phyloP scores from a whole-genome alignment of 2,888 invertebrate genomes.

The Catocala nupta region DNA sequence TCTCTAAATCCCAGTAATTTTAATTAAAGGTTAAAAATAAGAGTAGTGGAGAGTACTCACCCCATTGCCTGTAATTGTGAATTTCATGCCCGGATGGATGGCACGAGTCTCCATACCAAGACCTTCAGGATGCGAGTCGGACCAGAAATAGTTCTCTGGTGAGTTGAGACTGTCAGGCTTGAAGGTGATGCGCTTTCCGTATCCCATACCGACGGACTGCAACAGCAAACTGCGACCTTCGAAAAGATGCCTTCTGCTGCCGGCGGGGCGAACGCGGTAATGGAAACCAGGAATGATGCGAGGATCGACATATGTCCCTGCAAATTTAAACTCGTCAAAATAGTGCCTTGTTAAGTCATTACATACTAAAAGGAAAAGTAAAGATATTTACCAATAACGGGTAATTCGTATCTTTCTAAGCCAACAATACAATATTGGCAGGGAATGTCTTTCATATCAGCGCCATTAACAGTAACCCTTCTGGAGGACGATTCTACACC shows the following conservation, averaged over 20 bases:
- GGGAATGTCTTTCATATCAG: constrained; percentile 89
- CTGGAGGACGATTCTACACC: constrained; percentile 89
- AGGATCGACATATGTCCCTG: constrained; percentile 91
- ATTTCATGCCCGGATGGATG: constrained; percentile 89
- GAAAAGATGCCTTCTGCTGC: constrained; percentile 89
- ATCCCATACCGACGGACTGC: constrained; percentile 91
- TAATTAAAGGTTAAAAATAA: neutral
- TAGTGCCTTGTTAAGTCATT: neutral
- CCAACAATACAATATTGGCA: constrained; percentile 90
- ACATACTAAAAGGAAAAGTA: neutral
- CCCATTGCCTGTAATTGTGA: constrained; percentile 88
- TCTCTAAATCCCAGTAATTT: neutral
- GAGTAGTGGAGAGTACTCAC: no score
- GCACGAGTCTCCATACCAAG: constrained; percentile 90
- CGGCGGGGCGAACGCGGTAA: constrained; percentile 91
- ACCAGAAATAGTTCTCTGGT: constrained; percentile 92
- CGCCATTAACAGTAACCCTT: constrained; percentile 88
- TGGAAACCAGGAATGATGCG: constrained; percentile 91
- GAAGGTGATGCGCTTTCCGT: constrained; percentile 92
- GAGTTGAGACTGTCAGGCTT: constrained; percentile 88
- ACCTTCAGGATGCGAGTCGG: constrained; percentile 92
- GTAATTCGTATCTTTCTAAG: constrained; percentile 89
- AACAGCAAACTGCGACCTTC: constrained; percentile 89
- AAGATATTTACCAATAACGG: constrained; percentile 88
- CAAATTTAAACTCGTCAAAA: constrained; percentile 20